Conservation (phyloP, 2,888 invertebrate genomes). For the Xanthorhoe spadicearia region DNA sequence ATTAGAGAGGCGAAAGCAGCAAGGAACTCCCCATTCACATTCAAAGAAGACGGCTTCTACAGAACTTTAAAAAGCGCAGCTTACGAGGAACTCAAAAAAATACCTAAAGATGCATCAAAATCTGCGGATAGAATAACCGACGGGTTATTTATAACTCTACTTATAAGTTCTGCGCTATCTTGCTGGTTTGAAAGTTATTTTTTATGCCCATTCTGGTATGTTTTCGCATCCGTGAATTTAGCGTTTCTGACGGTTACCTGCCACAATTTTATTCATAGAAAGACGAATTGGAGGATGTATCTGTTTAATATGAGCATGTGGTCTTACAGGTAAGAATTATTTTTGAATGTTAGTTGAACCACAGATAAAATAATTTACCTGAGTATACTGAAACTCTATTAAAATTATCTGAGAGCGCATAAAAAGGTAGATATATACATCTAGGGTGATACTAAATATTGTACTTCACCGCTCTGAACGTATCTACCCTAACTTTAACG, state of each 20-base stretch:
- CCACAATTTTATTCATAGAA: conserved; percentile 92
- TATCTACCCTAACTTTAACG: no score
- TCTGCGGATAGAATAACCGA: conserved; percentile 66
- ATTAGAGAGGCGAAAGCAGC: conserved; percentile 86
- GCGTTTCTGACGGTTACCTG: conserved; percentile 85
- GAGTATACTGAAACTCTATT: no score
- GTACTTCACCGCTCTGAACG: no score
- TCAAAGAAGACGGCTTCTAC: conserved; percentile 90
- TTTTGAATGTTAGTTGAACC: no score
- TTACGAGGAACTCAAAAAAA: conserved; percentile 79
- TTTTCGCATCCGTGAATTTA: conserved; percentile 78
- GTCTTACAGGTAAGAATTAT: conserved; percentile 82
- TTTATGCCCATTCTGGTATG: conserved; percentile 55
- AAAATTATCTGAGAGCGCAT: no score
- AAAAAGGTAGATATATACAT: no score
- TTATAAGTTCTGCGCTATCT: conserved; percentile 62
- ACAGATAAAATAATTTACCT: no score
- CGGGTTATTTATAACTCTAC: conserved; percentile 63
- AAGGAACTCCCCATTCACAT: conserved; percentile 89
- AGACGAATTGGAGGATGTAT: conserved; percentile 91
- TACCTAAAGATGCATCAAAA: conserved; percentile 60
- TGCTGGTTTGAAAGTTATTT: conserved; percentile 62
- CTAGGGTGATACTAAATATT: no score
- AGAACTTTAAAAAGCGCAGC: conserved; percentile 87
- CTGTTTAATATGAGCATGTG: conserved; percentile 89